Percentiles rank a stretch among this genome's conserved stretches.
Evolutionary conservation across 2,113 vertebrate genomes (phyloP).

Genomic region (Gymnogyps californianus): DNA sequence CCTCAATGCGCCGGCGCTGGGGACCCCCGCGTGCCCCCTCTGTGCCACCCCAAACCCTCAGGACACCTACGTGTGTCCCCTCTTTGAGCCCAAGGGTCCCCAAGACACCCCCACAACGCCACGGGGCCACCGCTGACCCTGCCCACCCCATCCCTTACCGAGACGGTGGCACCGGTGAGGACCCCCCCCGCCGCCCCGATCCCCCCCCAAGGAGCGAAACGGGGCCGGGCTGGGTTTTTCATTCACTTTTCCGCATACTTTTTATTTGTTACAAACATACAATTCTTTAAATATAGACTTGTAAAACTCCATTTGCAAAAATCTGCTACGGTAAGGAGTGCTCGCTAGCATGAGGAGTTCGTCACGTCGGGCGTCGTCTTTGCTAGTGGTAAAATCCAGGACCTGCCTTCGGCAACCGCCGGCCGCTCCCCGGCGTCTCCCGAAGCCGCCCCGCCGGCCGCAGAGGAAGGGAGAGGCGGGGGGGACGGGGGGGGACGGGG

Average conservation of each 20-base stretch:
- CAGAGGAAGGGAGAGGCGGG: conserved; percentile 1
- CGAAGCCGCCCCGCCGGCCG: conserved; percentile 63
- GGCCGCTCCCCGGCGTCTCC: conserved; percentile 57
- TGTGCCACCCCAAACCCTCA: not conserved
- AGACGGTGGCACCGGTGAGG: not conserved
- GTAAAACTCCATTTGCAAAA: conserved; percentile 87
- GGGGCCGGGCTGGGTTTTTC: not conserved
- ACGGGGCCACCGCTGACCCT: too few species aligned
- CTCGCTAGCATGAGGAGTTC: conserved; percentile 73
- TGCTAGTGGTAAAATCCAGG: conserved; percentile 79
- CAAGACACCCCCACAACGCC: not conserved
- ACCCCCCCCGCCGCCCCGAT: fast-evolving
- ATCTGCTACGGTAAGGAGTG: conserved; percentile 80
- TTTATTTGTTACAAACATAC: conserved; percentile 89
- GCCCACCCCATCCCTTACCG: not conserved
- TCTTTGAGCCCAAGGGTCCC: not conserved
- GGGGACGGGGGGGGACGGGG: not conserved
- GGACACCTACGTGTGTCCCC: too few species aligned
- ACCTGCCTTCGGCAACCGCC: conserved; percentile 71
- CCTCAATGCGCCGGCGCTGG: not conserved
- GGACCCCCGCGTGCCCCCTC: too few species aligned
- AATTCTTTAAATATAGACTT: conserved; percentile 86
- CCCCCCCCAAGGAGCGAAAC: not conserved
- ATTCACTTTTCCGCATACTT: conserved; percentile 84
- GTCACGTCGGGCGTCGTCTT: conserved; percentile 39